phyloP scores from a whole-genome alignment of 2,888 invertebrate genomes.

The Ophion ventricosus region DNA sequence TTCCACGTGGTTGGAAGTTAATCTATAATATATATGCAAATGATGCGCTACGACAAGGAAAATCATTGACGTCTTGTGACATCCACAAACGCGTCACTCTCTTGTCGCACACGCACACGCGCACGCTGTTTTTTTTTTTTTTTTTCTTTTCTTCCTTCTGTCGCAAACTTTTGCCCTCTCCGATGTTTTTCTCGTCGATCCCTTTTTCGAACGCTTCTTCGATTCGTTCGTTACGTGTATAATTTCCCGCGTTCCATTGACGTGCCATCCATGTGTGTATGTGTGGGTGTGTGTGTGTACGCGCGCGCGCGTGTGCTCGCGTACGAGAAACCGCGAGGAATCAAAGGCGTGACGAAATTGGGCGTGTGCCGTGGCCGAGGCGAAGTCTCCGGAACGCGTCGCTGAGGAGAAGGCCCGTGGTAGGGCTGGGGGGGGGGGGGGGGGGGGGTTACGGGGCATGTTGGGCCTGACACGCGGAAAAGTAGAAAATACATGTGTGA shows the following conservation, averaged over 20 bases:
- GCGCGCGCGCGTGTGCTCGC: background rate
- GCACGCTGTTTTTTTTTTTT: background rate
- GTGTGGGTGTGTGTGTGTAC: background rate
- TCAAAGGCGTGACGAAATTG: slow-evolving; percentile 35
- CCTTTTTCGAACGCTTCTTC: background rate
- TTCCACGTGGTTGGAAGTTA: too few species aligned
- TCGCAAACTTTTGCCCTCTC: slow-evolving; percentile 16
- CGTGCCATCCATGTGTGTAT: too few species aligned
- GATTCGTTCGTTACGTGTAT: too few species aligned
- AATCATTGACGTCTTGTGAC: slow-evolving; percentile 53
- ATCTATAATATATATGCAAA: too few species aligned
- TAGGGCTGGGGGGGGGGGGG: too few species aligned
- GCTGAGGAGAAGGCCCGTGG: background rate
- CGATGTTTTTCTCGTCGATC: background rate
- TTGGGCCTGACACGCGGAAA: slow-evolving; percentile 2
- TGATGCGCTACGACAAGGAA: background rate
- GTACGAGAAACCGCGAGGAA: slow-evolving; percentile 19
- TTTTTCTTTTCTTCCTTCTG: background rate
- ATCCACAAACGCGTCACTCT: slow-evolving; percentile 50
- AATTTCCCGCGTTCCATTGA: too few species aligned
- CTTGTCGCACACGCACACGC: slow-evolving; percentile 1
- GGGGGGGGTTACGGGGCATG: too few species aligned
- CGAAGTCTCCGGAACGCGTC: slow-evolving; percentile 1
- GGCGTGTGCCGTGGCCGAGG: background rate
- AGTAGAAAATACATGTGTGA: background rate